phyloP scores from a whole-genome alignment of 2,113 vertebrate genomes.

The Neotragus moschatus region DNA sequence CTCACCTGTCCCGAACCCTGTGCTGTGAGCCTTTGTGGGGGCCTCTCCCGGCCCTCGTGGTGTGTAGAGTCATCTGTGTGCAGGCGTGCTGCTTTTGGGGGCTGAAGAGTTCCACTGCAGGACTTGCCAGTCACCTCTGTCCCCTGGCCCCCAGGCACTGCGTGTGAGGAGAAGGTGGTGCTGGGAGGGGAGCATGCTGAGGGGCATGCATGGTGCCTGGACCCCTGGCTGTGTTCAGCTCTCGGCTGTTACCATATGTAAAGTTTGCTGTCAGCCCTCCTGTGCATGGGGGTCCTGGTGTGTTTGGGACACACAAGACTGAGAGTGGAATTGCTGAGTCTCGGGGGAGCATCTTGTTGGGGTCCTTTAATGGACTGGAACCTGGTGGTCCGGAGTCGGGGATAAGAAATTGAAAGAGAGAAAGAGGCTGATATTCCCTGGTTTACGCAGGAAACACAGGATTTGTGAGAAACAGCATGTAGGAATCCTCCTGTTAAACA shows the following conservation, averaged over 20 bases:
- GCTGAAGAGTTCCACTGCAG: too few species aligned
- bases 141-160: not conserved
- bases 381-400: too few species aligned
- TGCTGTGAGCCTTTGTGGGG: not conserved
- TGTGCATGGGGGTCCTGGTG: accelerated
- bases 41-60: too few species aligned
- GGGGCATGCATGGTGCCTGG: not conserved
- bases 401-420: too few species aligned
- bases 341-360: accelerated
- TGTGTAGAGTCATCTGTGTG: not conserved
- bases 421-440: too few species aligned
- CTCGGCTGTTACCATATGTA: not conserved
- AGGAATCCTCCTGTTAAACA: too few species aligned
- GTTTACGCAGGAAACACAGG: too few species aligned
- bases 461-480: too few species aligned
- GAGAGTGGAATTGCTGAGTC: not conserved
- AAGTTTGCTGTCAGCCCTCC: not conserved
- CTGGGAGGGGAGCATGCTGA: not conserved
- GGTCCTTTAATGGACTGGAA: too few species aligned
- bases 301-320: not conserved
- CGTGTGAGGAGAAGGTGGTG: not conserved
- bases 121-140: not conserved
- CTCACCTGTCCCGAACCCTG: accelerated
- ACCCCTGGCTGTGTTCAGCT: not conserved
- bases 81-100: not conserved